Conservation (phyloP, 2,113 vertebrate genomes). For the Pluvialis apricaria region DNA sequence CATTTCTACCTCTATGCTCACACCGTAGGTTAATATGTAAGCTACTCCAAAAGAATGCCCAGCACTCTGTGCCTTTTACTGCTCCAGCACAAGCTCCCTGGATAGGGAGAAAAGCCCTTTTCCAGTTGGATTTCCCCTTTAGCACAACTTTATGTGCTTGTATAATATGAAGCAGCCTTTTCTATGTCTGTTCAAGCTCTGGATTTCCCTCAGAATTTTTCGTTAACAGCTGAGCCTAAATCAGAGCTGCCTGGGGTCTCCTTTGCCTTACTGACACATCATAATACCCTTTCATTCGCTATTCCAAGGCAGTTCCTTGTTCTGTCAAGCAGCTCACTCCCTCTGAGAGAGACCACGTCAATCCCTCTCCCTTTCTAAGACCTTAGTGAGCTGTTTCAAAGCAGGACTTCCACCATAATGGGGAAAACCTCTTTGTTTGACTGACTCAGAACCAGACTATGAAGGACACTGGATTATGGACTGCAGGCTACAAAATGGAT, state of each 20-base stretch:
- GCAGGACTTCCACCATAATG: neutral
- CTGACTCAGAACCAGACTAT: neutral
- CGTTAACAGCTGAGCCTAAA: conserved; percentile 52
- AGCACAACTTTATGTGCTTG: conserved; percentile 18
- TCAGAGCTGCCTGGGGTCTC: conserved; percentile 44
- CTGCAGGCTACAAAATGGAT: neutral
- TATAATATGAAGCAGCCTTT: conserved; percentile 50
- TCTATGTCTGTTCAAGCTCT: conserved; percentile 34
- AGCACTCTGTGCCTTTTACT: neutral
- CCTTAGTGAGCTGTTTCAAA: neutral
- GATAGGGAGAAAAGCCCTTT: conserved; percentile 36
- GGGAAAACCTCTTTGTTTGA: neutral
- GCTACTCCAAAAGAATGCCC: neutral
- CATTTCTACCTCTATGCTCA: neutral
- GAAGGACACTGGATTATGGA: neutral
- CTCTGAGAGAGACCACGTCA: neutral
- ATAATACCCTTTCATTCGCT: conserved; percentile 31
- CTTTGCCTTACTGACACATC: conserved; percentile 17
- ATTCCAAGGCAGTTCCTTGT: neutral
- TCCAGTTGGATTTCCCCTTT: conserved; percentile 25
- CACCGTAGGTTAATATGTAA: rapidly evolving
- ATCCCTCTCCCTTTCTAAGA: neutral
- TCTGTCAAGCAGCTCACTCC: neutral
- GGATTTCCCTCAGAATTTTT: conserved; percentile 37
- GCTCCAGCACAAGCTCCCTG: neutral